Evolutionary conservation across 2,888 invertebrate species (phyloP).

Genomic region (Oscheius sp.): DNA sequence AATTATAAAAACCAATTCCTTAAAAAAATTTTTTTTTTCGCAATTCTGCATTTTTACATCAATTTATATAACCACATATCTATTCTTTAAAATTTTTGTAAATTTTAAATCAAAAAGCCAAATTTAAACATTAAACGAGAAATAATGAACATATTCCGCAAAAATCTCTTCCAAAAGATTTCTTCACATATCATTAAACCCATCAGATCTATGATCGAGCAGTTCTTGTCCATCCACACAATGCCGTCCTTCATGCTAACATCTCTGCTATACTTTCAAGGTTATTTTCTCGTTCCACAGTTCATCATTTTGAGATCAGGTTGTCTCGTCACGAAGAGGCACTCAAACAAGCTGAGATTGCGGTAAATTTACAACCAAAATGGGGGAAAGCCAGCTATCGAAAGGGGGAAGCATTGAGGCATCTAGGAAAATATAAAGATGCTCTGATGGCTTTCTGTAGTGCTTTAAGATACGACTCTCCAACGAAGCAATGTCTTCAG

Average conservation of each 20-base stretch:
- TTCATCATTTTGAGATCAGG: constrained; percentile 16
- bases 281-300: constrained; percentile 36
- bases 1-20: too few relatives aligned
- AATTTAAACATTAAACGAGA: too few relatives aligned
- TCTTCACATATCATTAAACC: neutral
- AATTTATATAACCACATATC: too few relatives aligned
- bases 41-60: too few relatives aligned
- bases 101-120: neutral
- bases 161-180: too few relatives aligned
- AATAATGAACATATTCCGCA: too few relatives aligned
- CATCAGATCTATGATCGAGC: constrained; percentile 31
- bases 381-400: constrained; percentile 49
- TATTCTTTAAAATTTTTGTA: too few relatives aligned
- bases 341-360: constrained; percentile 37
- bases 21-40: too few relatives aligned
- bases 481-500: constrained; percentile 5
- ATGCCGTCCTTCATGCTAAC: constrained; percentile 49
- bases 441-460: constrained; percentile 9
- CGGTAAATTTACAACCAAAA: constrained; percentile 38
- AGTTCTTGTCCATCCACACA: constrained; percentile 34
- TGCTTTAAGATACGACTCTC: constrained; percentile 7
- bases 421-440: neutral
- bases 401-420: constrained; percentile 17
- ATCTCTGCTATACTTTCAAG: constrained; percentile 48
- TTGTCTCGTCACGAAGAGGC: constrained; percentile 28